phyloP scores from a whole-genome alignment of 2,797 vertebrate species.

The Cossypha niveicapilla region DNA sequence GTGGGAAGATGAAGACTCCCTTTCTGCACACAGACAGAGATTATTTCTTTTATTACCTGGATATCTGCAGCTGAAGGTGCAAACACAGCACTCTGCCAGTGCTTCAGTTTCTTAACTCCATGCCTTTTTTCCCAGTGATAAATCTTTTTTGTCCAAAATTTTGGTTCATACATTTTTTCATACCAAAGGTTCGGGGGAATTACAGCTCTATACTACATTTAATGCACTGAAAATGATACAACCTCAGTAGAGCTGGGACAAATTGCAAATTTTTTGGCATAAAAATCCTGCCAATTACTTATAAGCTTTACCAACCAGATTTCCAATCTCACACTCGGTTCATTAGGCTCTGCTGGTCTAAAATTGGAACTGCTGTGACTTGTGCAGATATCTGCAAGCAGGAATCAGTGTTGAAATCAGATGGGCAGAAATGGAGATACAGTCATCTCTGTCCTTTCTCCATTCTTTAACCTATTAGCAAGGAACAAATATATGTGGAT shows the following conservation, averaged over 20 bases:
- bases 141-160: neutral
- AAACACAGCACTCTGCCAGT: neutral
- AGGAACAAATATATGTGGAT: neutral
- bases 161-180: neutral
- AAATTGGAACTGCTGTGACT: neutral
- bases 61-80: neutral
- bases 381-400: neutral
- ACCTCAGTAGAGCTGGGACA: neutral
- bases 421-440: neutral
- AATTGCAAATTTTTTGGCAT: neutral
- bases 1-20: neutral
- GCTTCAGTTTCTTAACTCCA: neutral
- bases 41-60: neutral
- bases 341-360: neutral
- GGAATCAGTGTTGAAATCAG: neutral
- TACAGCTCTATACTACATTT: neutral
- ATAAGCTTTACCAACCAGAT: neutral
- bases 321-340: neutral
- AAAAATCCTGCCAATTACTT: neutral
- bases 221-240: accelerated
- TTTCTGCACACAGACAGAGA: neutral
- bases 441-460: neutral
- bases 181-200: neutral
- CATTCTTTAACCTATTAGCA: neutral
- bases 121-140: neutral